Conservation (phyloP, 1,140 invertebrate genomes). For the Magallana angulata region DNA sequence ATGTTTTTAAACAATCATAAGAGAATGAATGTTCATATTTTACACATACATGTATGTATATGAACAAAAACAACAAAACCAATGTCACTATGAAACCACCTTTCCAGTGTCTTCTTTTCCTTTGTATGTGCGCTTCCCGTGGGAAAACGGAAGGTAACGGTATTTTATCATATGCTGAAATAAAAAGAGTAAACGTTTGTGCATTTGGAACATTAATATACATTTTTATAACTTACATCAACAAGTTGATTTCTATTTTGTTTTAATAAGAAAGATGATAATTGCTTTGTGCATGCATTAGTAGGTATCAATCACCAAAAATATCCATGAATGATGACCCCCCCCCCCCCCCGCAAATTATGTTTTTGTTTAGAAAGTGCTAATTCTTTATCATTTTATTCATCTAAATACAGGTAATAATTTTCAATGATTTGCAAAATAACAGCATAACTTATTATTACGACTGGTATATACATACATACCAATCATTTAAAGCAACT, state of each 20-base stretch:
- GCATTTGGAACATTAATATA: background rate
- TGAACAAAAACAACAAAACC: conserved; percentile 13
- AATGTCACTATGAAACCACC: conserved; percentile 66
- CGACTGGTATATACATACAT: too few relatives aligned
- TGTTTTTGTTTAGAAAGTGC: background rate
- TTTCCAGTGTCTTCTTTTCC: conserved; percentile 80
- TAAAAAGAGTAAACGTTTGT: background rate
- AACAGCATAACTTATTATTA: too few relatives aligned
- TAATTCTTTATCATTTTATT: background rate
- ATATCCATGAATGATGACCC: background rate
- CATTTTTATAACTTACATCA: background rate
- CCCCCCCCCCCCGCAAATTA: background rate
- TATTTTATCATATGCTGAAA: conserved; percentile 99
- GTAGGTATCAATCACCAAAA: too few relatives aligned
- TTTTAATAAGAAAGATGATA: too few relatives aligned
- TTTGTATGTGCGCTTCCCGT: conserved; percentile 94
- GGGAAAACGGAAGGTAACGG: conserved; percentile 98
- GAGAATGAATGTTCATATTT: background rate
- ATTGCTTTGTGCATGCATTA: too few relatives aligned
- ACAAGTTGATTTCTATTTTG: background rate
- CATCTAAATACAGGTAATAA: too few relatives aligned
- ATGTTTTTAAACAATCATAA: background rate
- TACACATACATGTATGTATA: conserved; percentile 20
- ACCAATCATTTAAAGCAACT: too few relatives aligned
- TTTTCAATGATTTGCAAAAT: too few relatives aligned